These are phyloP conservation scores for Ephestia elutella DNA, from an alignment of 1,140 invertebrate species.

Conservation along the genomic window DNA sequence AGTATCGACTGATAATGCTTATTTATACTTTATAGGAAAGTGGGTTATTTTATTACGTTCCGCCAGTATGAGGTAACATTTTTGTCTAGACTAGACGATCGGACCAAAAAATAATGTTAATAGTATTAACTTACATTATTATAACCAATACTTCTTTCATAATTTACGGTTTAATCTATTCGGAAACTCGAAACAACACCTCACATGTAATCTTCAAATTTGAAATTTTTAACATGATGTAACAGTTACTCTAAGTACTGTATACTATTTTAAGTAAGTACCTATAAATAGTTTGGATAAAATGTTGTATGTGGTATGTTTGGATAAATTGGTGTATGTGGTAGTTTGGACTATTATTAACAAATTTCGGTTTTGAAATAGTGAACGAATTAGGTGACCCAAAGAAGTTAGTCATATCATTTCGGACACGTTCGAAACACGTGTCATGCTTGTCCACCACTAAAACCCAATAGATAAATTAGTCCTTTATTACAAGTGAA, in stretches of 20 bases:
- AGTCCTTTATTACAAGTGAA: background rate
- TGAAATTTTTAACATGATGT: no score
- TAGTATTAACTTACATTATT: background rate
- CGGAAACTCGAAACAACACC: no score
- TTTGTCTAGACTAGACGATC: background rate
- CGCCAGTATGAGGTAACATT: background rate
- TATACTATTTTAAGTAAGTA: no score
- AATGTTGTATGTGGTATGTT: no score
- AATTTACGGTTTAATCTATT: no score
- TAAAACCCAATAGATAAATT: background rate
- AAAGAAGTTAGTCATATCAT: background rate
- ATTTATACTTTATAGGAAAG: background rate
- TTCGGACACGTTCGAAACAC: background rate
- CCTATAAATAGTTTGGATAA: no score
- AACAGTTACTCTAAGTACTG: no score
- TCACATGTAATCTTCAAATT: no score
- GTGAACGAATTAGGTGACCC: background rate
- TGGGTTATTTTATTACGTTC: background rate
- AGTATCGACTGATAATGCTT: background rate
- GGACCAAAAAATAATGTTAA: background rate
- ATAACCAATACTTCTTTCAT: background rate
- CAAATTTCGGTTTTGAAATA: no score
- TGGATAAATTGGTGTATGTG: no score
- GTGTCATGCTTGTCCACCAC: background rate
- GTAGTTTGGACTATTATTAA: no score